Evolutionary conservation across 1,140 invertebrate species (phyloP).

Genomic region (Tribolium castaneum): DNA sequence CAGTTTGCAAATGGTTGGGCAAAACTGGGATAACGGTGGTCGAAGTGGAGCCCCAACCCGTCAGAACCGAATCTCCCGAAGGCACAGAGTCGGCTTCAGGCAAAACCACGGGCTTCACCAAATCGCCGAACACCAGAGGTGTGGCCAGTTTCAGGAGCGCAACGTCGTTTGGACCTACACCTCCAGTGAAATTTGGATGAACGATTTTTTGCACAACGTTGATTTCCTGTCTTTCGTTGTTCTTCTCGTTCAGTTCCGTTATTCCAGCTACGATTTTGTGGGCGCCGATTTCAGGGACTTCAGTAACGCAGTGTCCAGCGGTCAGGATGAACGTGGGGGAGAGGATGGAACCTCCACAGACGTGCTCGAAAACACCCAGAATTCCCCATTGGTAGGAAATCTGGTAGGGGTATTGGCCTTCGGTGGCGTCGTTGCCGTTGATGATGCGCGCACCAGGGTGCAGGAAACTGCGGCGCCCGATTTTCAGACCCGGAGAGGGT

Average conservation of each 20-base stretch:
- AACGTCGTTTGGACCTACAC: constrained; percentile 72
- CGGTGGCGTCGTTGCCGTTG: constrained; percentile 46
- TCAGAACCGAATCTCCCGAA: constrained; percentile 54
- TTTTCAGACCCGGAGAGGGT: not conserved
- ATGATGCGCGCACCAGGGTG: constrained; percentile 34
- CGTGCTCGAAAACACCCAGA: constrained; percentile 60
- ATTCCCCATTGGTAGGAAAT: constrained; percentile 45
- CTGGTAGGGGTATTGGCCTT: constrained; percentile 53
- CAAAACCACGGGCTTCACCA: constrained; percentile 67
- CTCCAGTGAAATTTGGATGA: constrained; percentile 68
- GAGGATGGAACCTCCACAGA: constrained; percentile 75
- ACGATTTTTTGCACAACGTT: constrained; percentile 61
- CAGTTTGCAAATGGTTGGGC: constrained; percentile 62
- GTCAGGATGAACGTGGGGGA: constrained; percentile 69
- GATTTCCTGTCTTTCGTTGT: constrained; percentile 63
- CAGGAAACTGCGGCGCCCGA: not conserved
- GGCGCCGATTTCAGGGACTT: constrained; percentile 55
- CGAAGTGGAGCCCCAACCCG: constrained; percentile 64
- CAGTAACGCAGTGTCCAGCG: constrained; percentile 71
- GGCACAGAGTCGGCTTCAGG: constrained; percentile 61
- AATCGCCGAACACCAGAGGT: constrained; percentile 67
- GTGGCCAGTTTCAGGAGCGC: constrained; percentile 70
- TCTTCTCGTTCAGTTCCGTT: constrained; percentile 52
- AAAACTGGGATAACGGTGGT: constrained; percentile 54
- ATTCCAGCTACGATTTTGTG: constrained; percentile 63